Conservation (phyloP, 2,113 vertebrate genomes). For the Amblyopsis rosae region DNA sequence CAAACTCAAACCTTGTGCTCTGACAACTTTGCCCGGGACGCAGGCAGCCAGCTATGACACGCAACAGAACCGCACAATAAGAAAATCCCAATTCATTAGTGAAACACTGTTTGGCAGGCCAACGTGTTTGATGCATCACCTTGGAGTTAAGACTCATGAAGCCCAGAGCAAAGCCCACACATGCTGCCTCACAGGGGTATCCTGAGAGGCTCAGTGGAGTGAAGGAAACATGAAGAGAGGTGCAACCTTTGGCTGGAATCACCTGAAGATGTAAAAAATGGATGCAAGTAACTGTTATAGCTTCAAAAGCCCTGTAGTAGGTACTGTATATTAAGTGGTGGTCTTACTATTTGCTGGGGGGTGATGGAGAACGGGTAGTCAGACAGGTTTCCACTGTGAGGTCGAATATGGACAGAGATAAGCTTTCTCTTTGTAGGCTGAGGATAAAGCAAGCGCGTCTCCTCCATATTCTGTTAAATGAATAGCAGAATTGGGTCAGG, state of each 20-base stretch:
- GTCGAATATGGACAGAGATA: constrained; percentile 77
- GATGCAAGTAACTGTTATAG: not conserved
- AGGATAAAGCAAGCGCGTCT: constrained; percentile 7
- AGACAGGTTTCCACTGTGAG: constrained; percentile 79
- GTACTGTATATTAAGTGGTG: not conserved
- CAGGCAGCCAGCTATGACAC: constrained; percentile 68
- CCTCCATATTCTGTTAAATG: constrained; percentile 33
- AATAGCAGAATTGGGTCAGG: not conserved
- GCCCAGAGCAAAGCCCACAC: constrained; percentile 78
- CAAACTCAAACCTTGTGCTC: constrained; percentile 71
- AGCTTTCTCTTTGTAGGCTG: constrained; percentile 55
- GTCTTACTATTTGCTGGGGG: constrained; percentile 86
- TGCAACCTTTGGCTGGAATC: constrained; percentile 81
- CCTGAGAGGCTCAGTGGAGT: constrained; percentile 77
- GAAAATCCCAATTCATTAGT: not conserved
- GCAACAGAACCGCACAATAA: constrained; percentile 4
- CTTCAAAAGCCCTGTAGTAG: not conserved
- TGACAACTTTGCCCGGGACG: constrained; percentile 75
- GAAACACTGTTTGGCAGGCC: not conserved
- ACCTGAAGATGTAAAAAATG: constrained; percentile 73
- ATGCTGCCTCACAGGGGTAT: constrained; percentile 58
- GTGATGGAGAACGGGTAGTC: constrained; percentile 82
- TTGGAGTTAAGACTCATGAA: constrained; percentile 85
- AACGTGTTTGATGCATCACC: constrained; percentile 68
- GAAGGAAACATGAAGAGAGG: constrained; percentile 81